phyloP scores from a whole-genome alignment of 2,888 invertebrate genomes.

The Sarcophaga carnaria region DNA sequence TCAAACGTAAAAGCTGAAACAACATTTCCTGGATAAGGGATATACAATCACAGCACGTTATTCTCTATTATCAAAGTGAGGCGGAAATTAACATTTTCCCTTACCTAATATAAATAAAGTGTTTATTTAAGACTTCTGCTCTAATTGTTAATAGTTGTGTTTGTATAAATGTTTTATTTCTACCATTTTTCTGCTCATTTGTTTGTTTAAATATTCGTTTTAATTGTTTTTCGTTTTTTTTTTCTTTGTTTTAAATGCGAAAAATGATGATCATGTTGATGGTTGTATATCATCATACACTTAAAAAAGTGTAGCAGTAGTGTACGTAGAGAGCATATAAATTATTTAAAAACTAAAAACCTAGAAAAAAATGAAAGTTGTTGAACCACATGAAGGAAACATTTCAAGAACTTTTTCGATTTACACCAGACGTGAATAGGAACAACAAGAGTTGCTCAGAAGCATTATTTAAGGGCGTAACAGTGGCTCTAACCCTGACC shows the following conservation, averaged over 20 bases:
- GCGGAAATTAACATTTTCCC: not conserved
- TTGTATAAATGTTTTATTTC: conserved; percentile 12
- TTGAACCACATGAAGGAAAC: conserved; percentile 48
- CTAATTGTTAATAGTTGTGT: conserved; percentile 56
- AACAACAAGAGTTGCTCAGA: not conserved
- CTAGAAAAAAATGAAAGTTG: conserved; percentile 61
- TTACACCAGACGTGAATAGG: not conserved
- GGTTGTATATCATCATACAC: not conserved
- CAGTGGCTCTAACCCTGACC: not conserved
- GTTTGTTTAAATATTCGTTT: not conserved
- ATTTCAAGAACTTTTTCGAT: conserved; percentile 42
- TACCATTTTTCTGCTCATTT: not conserved
- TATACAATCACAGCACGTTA: no score
- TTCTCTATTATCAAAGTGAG: no score
- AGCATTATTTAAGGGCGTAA: not conserved
- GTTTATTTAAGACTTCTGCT: conserved; percentile 54
- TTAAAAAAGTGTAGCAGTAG: not conserved
- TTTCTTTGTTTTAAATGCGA: conserved; percentile 13
- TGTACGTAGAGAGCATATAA: conserved; percentile 8
- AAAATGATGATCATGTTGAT: conserved; percentile 11
- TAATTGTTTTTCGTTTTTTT: not conserved
- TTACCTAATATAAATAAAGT: conserved; percentile 32
- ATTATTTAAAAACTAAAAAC: conserved; percentile 11
- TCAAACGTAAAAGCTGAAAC: no score
- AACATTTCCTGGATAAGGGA: no score